These are phyloP conservation scores for Ectropis grisescens DNA, from an alignment of 1,140 invertebrate genomes.

Conservation along the genomic window DNA sequence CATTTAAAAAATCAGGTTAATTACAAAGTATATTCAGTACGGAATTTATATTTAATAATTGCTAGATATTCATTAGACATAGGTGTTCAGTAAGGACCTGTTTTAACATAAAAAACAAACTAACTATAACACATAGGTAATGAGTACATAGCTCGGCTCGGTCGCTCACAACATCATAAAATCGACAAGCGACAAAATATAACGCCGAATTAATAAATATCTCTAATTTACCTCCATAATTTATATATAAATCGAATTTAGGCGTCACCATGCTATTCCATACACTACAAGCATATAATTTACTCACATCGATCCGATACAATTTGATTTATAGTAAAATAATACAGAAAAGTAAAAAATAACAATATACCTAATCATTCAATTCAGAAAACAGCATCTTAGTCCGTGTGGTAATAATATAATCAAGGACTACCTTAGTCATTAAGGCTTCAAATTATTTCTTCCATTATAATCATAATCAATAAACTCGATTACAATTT, in stretches of 20 bases:
- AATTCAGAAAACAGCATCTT: too few relatives aligned
- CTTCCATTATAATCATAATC: too few relatives aligned
- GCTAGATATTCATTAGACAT: conserved; percentile 9
- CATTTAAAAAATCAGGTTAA: too few relatives aligned
- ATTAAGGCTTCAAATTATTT: too few relatives aligned
- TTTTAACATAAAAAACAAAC: conserved; percentile 20
- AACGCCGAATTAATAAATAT: conserved; percentile 35
- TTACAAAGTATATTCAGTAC: too few relatives aligned
- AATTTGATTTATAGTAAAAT: too few relatives aligned
- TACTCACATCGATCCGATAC: conserved; percentile 53
- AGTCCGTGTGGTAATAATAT: too few relatives aligned
- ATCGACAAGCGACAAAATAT: conserved; percentile 44
- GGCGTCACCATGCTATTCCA: conserved; percentile 54
- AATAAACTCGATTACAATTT: too few relatives aligned
- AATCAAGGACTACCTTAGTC: too few relatives aligned
- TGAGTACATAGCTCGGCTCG: conserved; percentile 31
- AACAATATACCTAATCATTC: too few relatives aligned
- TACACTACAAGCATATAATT: conserved; percentile 58
- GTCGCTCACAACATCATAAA: conserved; percentile 31
- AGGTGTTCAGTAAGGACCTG: conserved; percentile 17
- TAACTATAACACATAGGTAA: conserved; percentile 33
- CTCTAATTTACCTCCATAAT: conserved; percentile 29
- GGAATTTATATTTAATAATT: too few relatives aligned
- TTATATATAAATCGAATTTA: conserved; percentile 39
- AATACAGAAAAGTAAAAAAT: conserved; percentile 16